Evolutionary conservation across 2,888 invertebrate genomes (phyloP).

Genomic region (Melanargia galathea): DNA sequence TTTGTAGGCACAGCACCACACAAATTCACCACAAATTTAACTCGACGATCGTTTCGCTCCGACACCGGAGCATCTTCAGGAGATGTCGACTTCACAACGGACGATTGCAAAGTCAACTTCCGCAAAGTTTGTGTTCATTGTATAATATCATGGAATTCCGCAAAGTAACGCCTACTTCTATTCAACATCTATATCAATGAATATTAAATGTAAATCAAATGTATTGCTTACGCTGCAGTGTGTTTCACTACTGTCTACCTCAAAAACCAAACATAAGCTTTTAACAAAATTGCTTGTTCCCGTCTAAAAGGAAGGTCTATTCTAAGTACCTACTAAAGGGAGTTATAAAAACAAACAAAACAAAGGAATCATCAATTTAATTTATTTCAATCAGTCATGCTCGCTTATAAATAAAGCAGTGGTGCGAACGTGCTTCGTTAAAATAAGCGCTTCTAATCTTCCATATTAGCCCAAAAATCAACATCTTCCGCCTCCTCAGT

Average conservation of each 20-base stretch:
- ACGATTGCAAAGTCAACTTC: too few species aligned
- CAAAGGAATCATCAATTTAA: slow-evolving; percentile 64
- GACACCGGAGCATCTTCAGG: too few species aligned
- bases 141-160: too few species aligned
- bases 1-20: too few species aligned
- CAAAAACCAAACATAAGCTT: slow-evolving; percentile 64
- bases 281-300: slow-evolving; percentile 46
- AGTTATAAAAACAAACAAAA: slow-evolving; percentile 66
- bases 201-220: not conserved
- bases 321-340: too few species aligned
- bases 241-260: not conserved
- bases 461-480: slow-evolving; percentile 75
- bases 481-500: slow-evolving; percentile 67
- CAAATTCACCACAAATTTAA: too few species aligned
- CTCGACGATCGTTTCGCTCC: too few species aligned
- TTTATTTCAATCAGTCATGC: slow-evolving; percentile 74
- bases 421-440: slow-evolving; percentile 63
- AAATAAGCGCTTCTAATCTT: slow-evolving; percentile 64
- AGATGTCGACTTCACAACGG: too few species aligned
- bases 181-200: too few species aligned
- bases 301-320: slow-evolving; percentile 57
- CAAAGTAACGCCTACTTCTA: too few species aligned
- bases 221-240: too few species aligned
- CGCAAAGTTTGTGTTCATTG: too few species aligned
- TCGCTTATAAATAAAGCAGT: slow-evolving; percentile 53